Conservation (phyloP, 1,140 invertebrate species). For the Drosophila pseudoananassae region DNA sequence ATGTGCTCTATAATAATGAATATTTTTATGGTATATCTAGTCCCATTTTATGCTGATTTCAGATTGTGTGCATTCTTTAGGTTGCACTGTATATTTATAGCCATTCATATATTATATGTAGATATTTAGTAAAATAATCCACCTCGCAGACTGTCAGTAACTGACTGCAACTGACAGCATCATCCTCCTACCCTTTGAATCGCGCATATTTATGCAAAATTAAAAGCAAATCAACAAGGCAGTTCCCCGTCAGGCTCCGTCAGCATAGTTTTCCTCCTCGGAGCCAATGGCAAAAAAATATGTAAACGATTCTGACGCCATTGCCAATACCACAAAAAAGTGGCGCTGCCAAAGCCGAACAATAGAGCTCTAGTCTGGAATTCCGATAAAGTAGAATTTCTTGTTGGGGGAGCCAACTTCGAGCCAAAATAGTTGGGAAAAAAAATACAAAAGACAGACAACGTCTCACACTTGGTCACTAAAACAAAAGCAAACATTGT, state of each 20-base stretch:
- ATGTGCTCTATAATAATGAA: no score
- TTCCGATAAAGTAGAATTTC: slow-evolving; percentile 63
- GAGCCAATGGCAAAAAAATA: slow-evolving; percentile 27
- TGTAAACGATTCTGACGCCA: slow-evolving; percentile 63
- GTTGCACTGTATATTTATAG: slow-evolving; percentile 20
- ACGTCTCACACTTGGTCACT: slow-evolving; percentile 26
- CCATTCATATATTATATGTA: slow-evolving; percentile 73
- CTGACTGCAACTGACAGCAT: slow-evolving; percentile 63
- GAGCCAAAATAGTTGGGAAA: slow-evolving; percentile 55
- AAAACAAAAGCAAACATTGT: slow-evolving; percentile 66
- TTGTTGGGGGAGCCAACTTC: slow-evolving; percentile 42
- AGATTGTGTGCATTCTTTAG: neutral
- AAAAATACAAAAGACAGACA: slow-evolving; percentile 47
- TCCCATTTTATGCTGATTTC: neutral
- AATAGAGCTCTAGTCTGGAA: slow-evolving; percentile 60
- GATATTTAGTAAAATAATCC: slow-evolving; percentile 43
- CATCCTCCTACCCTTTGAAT: slow-evolving; percentile 18
- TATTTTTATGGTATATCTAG: no score
- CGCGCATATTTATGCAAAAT: slow-evolving; percentile 78
- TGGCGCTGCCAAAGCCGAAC: slow-evolving; percentile 47
- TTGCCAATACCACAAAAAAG: slow-evolving; percentile 51
- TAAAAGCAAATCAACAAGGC: slow-evolving; percentile 76
- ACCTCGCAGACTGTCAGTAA: slow-evolving; percentile 53
- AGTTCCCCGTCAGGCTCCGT: slow-evolving; percentile 59
- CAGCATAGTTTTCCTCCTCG: slow-evolving; percentile 47